Percentiles rank a stretch among this genome's conserved stretches.
Conservation (phyloP, 2,113 vertebrate species). For the Otus sunia region DNA sequence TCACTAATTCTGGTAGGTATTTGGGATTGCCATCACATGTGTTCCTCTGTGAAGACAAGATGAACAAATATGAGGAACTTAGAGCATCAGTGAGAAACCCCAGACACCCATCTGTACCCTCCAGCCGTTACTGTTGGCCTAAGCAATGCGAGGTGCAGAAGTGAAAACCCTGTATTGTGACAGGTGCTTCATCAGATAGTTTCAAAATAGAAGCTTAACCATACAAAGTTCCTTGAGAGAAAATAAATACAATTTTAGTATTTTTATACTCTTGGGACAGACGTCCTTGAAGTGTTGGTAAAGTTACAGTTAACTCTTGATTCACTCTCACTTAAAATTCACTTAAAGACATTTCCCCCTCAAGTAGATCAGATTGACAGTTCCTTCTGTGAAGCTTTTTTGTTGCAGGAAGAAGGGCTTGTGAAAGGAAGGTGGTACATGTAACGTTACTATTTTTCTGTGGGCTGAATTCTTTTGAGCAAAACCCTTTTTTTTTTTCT, state of each 20-base stretch:
- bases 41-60: background rate
- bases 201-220: background rate
- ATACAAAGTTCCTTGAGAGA: background rate
- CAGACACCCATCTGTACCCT: background rate
- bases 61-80: background rate
- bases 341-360: background rate
- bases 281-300: background rate
- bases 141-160: background rate
- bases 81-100: background rate
- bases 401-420: background rate
- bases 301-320: background rate
- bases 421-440: background rate
- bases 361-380: background rate
- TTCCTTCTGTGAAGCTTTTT: background rate
- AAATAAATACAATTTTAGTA: background rate
- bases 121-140: background rate
- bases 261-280: background rate
- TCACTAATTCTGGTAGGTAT: background rate
- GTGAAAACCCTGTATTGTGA: background rate
- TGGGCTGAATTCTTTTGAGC: background rate
- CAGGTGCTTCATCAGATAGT: background rate
- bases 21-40: background rate
- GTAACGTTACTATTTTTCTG: accelerated
- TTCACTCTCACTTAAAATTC: background rate
- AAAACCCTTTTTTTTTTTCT: background rate